These are phyloP conservation scores for Clangula hyemalis DNA, from an alignment of 2,797 vertebrate genomes.

Conservation along the genomic window DNA sequence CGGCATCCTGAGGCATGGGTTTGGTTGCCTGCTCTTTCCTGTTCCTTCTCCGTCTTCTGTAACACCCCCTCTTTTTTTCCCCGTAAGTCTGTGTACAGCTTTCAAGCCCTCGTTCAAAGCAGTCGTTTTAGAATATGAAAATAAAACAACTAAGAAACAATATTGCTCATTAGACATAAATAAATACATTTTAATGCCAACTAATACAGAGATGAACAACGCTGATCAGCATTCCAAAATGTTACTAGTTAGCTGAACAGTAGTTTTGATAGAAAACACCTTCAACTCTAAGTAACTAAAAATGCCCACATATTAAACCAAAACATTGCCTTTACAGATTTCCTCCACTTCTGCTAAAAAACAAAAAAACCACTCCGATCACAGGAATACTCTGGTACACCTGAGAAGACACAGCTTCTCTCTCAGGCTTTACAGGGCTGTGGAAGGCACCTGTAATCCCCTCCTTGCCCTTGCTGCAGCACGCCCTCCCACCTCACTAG, in stretches of 20 bases:
- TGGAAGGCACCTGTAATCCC: not conserved
- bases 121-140: not conserved
- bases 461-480: not conserved
- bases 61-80: not conserved
- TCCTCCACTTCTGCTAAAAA: not conserved
- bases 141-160: not conserved
- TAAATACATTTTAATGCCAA: not conserved
- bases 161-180: not conserved
- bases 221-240: rapidly evolving
- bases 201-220: not conserved
- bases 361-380: not conserved
- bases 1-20: not conserved
- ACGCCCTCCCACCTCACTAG: rapidly evolving
- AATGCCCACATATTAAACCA: not conserved
- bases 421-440: not conserved
- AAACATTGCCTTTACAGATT: not conserved
- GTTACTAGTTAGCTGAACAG: not conserved
- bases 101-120: not conserved
- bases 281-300: not conserved
- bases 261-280: not conserved
- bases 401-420: not conserved
- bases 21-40: constrained; percentile 21
- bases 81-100: not conserved
- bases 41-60: not conserved
- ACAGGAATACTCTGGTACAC: not conserved